Evolutionary conservation across 2,113 vertebrate genomes (phyloP), one percentile per base, ranked within the genome.

Genomic region (Garra rufa): DNA sequence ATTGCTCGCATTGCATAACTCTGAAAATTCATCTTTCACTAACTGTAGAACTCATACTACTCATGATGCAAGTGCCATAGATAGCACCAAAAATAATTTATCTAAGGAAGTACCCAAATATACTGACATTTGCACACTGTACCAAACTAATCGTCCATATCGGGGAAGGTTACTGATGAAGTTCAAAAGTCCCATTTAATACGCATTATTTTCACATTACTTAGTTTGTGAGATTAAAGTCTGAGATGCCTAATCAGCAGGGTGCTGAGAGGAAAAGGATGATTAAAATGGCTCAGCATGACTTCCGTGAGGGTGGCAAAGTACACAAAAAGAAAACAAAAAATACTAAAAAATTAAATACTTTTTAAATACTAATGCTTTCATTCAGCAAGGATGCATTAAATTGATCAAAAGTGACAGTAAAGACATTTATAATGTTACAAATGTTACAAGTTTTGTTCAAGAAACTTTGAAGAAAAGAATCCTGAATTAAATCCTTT

Each of bases 101-200:
- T 24, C 57, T 24, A 83, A 80, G 28, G 11, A 57, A 57, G 69
- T 26, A 30, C 6, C 38, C 10, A 57, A 55, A 34, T 75, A 38
- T 43, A 28, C 14, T 10, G 82, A 43, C 13, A 26, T 59, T 75
- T 61, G 9, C 57, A 30, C 28, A 48, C 15, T 41, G 82, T 11
- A 19, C 24, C n/a, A 6, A 59, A 24, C 30, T 77, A 77, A 59
- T 59, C 34, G 3, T 85, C 30, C 14, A 19, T 44, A 44, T 30
- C 43, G 26, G 46, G 61, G 13, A 46, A 17, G 0, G 26, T 48
- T 69, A 76, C 30, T 55, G 24, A 76, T 82, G 44, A 76, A 26
- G 38, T 43, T 55, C 19, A 63, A 34, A 70, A 69, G 8, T 24
- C 34, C 84, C 24, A 76, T 86, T 46, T 77, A 9, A 77, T 59